Evolutionary conservation across 2,113 vertebrate species (phyloP), one percentile per base, ranked within the genome.

Genomic region (Natator depressus): DNA sequence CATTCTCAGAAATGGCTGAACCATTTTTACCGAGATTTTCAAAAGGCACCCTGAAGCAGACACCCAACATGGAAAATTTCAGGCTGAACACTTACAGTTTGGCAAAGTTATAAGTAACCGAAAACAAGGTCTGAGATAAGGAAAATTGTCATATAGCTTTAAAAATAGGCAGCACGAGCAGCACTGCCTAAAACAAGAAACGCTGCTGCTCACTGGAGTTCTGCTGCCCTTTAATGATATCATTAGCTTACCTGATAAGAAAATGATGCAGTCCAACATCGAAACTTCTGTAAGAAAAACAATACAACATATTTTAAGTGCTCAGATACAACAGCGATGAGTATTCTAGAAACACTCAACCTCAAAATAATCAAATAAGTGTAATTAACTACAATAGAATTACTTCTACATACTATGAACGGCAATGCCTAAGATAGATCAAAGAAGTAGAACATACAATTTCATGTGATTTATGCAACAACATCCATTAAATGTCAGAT

Each of bases 181-280:
- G 5, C 12, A 62, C 35, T 49, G 29, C 3, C 72, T 42, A 2
- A 0, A 91, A 35, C 62, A 81, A 78, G 1, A 80, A n/a, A 89
- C 80, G 79, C 85, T 16, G 3, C 19, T 94, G 87, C 80, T 78
- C 51, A 76, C 75, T 8, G 38, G 7, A 35, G 38, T 4, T 10
- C 25, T 85, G 93, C 0, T 57, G 24, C 11, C 91, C 91, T 62
- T 82, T 57, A 79, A 82, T 93, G 78, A 46, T 95, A 93, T 8
- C 1, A 84, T 51, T 72, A 78, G 50, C 98, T 98, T 98, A 99
- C 98, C 98, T 98, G 93, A 99, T 97, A 88, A 99, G 96, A 97
- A 99, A 99, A 82, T 95, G 96, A 93, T 99, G 98, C 3, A 99
- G 97, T 25, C 98, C 98, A 75, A 98, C 98, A 0, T 99, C 98